These are phyloP conservation scores for Eilema griseolum DNA, from an alignment of 2,888 invertebrate genomes.

Conservation along the genomic window DNA sequence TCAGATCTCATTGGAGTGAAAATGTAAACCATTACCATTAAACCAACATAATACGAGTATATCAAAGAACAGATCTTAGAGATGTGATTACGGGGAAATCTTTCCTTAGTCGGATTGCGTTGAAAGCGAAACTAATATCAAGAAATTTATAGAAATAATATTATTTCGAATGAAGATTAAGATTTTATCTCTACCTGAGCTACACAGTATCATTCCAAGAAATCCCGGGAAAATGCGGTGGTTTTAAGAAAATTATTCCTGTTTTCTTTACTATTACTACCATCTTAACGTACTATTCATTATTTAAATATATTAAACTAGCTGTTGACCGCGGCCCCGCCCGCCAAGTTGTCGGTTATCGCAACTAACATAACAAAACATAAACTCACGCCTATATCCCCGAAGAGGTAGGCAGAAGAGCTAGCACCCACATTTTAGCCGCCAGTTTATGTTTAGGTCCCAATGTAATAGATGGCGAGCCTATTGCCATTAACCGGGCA, in stretches of 20 bases:
- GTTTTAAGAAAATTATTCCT: conserved; percentile 5
- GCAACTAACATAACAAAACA: no score
- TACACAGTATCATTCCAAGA: neutral
- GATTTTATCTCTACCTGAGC: neutral
- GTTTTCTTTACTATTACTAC: neutral
- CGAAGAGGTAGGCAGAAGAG: no score
- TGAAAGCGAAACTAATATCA: neutral
- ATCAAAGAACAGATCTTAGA: neutral
- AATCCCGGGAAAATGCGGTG: neutral
- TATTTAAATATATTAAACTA: conserved; percentile 56
- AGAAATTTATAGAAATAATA: neutral
- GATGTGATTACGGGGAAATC: neutral
- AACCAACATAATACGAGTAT: neutral
- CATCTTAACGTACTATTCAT: neutral
- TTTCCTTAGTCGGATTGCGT: neutral
- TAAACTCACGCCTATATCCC: no score
- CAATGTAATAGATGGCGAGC: no score
- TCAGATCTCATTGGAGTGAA: neutral
- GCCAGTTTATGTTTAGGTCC: no score
- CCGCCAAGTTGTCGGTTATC: no score
- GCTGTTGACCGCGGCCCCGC: no score
- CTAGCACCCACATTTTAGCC: no score
- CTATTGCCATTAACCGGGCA: no score
- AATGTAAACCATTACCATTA: neutral
- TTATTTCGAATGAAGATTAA: neutral